Percentiles rank a stretch among this genome's conserved stretches.
Evolutionary conservation across 2,113 vertebrate species (phyloP).

Genomic region (Mobula birostris): DNA sequence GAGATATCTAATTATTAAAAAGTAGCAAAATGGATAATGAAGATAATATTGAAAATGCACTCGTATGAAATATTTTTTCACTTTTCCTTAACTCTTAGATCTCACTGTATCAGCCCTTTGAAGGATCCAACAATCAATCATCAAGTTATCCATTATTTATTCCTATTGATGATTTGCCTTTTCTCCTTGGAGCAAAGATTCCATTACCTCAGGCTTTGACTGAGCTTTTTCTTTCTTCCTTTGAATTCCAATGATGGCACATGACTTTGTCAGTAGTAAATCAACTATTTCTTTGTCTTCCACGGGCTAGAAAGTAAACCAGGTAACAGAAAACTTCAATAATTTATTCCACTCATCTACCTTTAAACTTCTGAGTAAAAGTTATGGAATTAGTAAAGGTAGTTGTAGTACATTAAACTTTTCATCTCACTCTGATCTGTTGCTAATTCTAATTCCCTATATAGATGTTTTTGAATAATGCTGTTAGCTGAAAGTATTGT

Average conservation of each 20-base stretch:
- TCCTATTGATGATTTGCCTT: not conserved
- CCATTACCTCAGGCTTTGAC: not conserved
- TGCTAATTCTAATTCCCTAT: not conserved
- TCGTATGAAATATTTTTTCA: not conserved
- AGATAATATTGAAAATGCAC: not conserved
- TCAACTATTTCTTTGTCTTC: conserved; percentile 21
- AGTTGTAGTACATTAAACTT: not conserved
- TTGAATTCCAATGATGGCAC: not conserved
- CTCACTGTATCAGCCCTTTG: not conserved
- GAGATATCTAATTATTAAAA: not conserved
- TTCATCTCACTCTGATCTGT: not conserved
- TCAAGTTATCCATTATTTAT: not conserved
- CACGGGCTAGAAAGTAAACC: not conserved
- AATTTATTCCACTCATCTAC: not conserved
- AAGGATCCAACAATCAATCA: not conserved
- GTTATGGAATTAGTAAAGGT: not conserved
- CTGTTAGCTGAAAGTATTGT: not conserved
- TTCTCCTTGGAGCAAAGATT: not conserved
- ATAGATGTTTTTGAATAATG: not conserved
- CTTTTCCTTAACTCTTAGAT: not conserved
- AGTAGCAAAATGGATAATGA: not conserved
- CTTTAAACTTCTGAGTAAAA: not conserved
- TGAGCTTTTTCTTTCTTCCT: not conserved
- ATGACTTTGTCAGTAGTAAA: not conserved
- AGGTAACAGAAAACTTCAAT: not conserved